These are phyloP conservation scores for Trachops cirrhosus DNA, from an alignment of 2,797 vertebrate species.

Conservation along the genomic window DNA sequence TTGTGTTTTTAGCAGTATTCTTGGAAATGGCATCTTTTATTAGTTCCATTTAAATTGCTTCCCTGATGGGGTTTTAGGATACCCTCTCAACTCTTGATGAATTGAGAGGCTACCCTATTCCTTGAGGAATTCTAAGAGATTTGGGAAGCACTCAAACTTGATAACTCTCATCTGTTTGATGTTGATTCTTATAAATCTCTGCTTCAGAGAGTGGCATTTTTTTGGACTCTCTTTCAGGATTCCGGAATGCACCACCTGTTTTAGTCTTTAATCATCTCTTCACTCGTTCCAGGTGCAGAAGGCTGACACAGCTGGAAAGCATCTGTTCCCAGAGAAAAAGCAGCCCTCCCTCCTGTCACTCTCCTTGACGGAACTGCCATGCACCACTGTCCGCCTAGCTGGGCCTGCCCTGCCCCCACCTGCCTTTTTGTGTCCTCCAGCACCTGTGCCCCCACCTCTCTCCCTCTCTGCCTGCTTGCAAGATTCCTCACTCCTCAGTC, in stretches of 20 bases:
- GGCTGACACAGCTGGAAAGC: constrained; percentile 43
- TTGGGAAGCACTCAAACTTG: constrained; percentile 1
- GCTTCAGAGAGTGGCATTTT: constrained; percentile 23
- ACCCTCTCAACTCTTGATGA: not conserved
- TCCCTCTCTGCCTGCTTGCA: not conserved
- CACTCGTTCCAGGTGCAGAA: constrained; percentile 51
- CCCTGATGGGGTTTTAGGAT: not conserved
- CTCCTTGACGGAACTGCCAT: not conserved
- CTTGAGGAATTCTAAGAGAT: not conserved
- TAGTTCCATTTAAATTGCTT: constrained; percentile 5
- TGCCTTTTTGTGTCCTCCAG: accelerated
- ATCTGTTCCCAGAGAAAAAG: constrained; percentile 38
- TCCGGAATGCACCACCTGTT: constrained; percentile 43
- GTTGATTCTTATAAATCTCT: constrained; percentile 25
- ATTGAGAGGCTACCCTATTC: not conserved
- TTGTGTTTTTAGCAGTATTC: not conserved
- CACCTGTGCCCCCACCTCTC: accelerated
- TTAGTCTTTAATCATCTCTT: constrained; percentile 49
- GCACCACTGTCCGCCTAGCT: accelerated
- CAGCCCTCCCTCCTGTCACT: not conserved
- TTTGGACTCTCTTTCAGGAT: constrained; percentile 58
- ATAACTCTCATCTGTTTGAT: not conserved
- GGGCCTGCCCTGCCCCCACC: too few relatives aligned
- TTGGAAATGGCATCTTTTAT: constrained; percentile 11
- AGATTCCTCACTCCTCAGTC: not conserved